Evolutionary conservation across 2,888 invertebrate genomes (phyloP), one percentile per base, ranked within the genome.

Genomic region (Cerceris ruficornis): DNA sequence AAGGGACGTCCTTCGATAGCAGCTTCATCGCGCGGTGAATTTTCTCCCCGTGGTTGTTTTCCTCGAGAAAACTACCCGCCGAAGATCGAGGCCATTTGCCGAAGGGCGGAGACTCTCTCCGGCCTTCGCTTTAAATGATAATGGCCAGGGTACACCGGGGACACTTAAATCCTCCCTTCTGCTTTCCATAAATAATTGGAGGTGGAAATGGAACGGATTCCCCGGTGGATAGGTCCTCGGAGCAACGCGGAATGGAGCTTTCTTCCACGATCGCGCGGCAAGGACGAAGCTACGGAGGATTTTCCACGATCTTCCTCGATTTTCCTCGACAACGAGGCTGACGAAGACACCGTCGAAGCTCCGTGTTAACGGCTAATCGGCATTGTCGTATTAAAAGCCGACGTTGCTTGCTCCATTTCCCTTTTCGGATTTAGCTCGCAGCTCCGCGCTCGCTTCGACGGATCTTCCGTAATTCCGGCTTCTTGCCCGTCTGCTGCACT

Each of bases 171-270:
- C 80, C 82, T 78, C 72, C 82, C 73, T 62, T 71, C 82, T 80
- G 80, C 80, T 84, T 82, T 84, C 84, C 85, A 84, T 84, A 84
- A 84, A 84, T 84, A 84, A 84, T 84, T 84, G 84, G 66, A 69
- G 72, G 64, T 75, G 68, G 84, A 84, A 83, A 80, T 76, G 81
- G 77, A 83, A 81, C 57, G 64, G 77, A 83, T 75, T 83, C 84
- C 84, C 83, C 15, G 28, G 77, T 83, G 83, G 11, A 50, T 50
- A 6, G 9, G 54, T 71, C 52, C 42, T 11, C n/a, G 50, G 13
- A 46, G 46, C 8, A 11, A 46, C 46, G n/a, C n/a, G n/a, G n/a
- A n/a, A n/a, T n/a, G 2, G 28, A 54, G 55, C 49, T 66, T 77
- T 70, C 28, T 67, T 50, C 52, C 15, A 46, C 49, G 17, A 62